Conservation (phyloP, 1,140 invertebrate species). For the Zaprionus tsacasi region DNA sequence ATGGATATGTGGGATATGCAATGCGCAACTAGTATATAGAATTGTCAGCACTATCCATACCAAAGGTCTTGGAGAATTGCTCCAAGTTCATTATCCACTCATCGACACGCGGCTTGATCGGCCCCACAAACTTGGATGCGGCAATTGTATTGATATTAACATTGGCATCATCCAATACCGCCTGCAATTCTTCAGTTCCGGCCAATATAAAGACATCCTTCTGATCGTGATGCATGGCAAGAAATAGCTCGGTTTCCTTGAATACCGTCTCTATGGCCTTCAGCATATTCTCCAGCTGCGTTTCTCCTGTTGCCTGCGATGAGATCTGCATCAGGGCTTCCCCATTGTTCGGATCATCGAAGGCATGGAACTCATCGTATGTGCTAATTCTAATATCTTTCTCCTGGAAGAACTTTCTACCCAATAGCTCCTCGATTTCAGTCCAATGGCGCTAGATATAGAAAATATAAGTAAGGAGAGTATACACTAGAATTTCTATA, state of each 20-base stretch:
- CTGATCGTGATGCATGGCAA: constrained; percentile 91
- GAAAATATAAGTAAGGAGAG: neutral
- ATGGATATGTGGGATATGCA: neutral
- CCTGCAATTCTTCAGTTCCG: constrained; percentile 92
- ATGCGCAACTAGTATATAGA: neutral
- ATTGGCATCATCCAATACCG: constrained; percentile 92
- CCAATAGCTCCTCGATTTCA: constrained; percentile 90
- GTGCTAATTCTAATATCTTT: constrained; percentile 87
- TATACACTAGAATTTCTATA: neutral
- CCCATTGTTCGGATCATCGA: constrained; percentile 85
- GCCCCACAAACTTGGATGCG: constrained; percentile 92
- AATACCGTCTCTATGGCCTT: constrained; percentile 93
- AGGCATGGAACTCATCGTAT: constrained; percentile 89
- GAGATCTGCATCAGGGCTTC: constrained; percentile 93
- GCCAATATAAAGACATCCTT: constrained; percentile 93
- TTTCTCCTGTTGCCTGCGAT: constrained; percentile 93
- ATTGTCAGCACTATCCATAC: constrained; percentile 84
- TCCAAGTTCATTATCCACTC: constrained; percentile 91
- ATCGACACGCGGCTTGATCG: constrained; percentile 91
- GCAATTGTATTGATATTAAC: constrained; percentile 94
- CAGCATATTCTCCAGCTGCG: constrained; percentile 90
- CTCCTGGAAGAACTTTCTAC: constrained; percentile 89
- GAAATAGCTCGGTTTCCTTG: constrained; percentile 91
- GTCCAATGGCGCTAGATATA: constrained; percentile 89
- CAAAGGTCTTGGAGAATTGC: constrained; percentile 89